Evolutionary conservation across 2,888 invertebrate genomes (phyloP).

Genomic region (Eupithecia insigniata): DNA sequence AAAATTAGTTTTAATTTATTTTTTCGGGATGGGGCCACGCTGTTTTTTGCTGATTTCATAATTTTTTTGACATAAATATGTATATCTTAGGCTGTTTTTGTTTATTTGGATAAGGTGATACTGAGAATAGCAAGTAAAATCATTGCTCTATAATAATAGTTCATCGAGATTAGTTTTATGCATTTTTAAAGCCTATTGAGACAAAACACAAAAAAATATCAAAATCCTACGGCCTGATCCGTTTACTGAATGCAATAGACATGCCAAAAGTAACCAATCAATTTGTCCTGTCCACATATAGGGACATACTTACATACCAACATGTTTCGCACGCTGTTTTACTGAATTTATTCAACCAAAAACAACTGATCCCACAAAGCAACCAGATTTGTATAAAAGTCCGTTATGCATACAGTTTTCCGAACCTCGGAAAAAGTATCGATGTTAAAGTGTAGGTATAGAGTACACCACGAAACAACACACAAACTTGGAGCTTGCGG

Average conservation of each 20-base stretch:
- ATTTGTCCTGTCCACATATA: neutral
- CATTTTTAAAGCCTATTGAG: too few relatives aligned
- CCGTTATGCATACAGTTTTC: constrained; percentile 20
- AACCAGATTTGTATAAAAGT: constrained; percentile 19
- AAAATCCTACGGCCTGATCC: too few relatives aligned
- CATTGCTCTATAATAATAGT: too few relatives aligned
- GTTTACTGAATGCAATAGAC: neutral
- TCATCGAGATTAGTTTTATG: too few relatives aligned
- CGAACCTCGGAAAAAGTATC: constrained; percentile 43
- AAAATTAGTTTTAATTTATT: too few relatives aligned
- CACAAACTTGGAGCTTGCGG: constrained; percentile 54
- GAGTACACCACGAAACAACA: constrained; percentile 39
- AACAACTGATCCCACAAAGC: constrained; percentile 13
- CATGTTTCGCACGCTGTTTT: neutral
- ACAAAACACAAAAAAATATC: too few relatives aligned
- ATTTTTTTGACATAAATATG: too few relatives aligned
- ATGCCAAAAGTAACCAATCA: neutral
- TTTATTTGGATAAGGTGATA: too few relatives aligned
- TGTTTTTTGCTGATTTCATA: too few relatives aligned
- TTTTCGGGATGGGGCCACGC: too few relatives aligned
- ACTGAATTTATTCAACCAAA: constrained; percentile 13
- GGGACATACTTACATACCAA: neutral
- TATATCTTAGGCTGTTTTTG: too few relatives aligned
- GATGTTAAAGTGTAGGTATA: constrained; percentile 47
- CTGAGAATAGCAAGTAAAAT: too few relatives aligned